These are phyloP conservation scores for Diplazon laetatorius DNA, from an alignment of 2,888 invertebrate genomes.

Conservation along the genomic window DNA sequence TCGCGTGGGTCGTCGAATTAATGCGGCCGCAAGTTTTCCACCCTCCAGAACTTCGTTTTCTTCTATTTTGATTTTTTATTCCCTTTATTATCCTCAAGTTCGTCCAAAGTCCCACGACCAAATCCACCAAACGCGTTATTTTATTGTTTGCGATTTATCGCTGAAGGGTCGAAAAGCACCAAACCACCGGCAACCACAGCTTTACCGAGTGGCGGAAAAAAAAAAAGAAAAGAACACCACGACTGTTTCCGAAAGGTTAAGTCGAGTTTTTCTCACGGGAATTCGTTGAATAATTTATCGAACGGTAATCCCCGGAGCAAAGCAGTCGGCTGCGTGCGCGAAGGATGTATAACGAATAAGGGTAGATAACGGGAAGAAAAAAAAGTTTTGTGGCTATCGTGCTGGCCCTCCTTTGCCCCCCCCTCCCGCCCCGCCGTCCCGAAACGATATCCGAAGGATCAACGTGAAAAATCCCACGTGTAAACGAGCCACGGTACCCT, in stretches of 20 bases:
- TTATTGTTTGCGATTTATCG: conserved; percentile 13
- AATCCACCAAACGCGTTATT: conserved; percentile 3
- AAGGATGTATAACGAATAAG: conserved; percentile 10
- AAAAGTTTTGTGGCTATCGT: background rate
- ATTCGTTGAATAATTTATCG: conserved; percentile 48
- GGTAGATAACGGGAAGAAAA: background rate
- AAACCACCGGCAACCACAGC: too few relatives aligned
- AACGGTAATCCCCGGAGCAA: conserved; percentile 39
- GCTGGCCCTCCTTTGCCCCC: too few relatives aligned
- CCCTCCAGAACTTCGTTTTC: too few relatives aligned
- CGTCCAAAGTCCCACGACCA: background rate
- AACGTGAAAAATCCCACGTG: conserved; percentile 13
- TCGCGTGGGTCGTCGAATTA: too few relatives aligned
- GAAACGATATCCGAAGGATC: conserved; percentile 9
- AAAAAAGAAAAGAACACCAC: too few relatives aligned
- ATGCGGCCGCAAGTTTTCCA: too few relatives aligned
- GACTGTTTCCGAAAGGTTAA: background rate
- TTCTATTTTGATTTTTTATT: background rate
- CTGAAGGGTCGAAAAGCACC: background rate
- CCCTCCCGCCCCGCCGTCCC: too few relatives aligned
- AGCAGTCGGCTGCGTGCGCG: conserved; percentile 7
- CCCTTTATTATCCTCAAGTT: too few relatives aligned
- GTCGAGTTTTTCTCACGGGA: conserved; percentile 10
- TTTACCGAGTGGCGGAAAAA: background rate
- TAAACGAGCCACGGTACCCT: conserved; percentile 6